These are phyloP conservation scores for Stegodyphus dumicola DNA, from an alignment of 1,140 invertebrate genomes.

Conservation along the genomic window DNA sequence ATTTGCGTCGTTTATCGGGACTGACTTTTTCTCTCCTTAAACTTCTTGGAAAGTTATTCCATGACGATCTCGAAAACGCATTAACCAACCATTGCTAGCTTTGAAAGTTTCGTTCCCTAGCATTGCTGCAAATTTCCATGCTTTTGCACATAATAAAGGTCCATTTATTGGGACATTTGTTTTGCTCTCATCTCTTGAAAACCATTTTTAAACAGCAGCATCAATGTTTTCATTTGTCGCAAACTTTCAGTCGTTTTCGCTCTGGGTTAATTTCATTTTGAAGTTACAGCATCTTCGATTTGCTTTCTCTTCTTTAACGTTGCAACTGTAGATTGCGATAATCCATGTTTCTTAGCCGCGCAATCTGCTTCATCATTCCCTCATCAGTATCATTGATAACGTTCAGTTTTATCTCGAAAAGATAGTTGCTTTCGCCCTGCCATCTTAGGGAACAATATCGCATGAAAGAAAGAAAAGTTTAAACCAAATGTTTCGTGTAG, in stretches of 20 bases:
- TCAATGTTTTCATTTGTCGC: too few species aligned
- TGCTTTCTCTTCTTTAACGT: neutral
- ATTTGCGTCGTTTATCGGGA: neutral
- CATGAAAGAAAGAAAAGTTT: too few species aligned
- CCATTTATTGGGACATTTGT: slow-evolving; percentile 16
- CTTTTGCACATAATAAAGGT: slow-evolving; percentile 4
- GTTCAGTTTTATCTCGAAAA: too few species aligned
- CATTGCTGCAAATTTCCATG: slow-evolving; percentile 12
- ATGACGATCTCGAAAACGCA: slow-evolving; percentile 15
- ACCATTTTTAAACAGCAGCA: too few species aligned
- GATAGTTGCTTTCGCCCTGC: too few species aligned
- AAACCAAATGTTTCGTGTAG: too few species aligned
- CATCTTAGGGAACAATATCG: too few species aligned
- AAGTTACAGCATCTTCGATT: neutral
- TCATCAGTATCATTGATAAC: too few species aligned
- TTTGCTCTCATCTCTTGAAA: too few species aligned
- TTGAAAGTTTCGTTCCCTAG: slow-evolving; percentile 15
- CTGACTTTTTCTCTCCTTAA: slow-evolving; percentile 11
- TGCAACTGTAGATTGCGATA: neutral
- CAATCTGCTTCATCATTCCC: too few species aligned
- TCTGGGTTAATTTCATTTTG: neutral
- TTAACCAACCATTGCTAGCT: slow-evolving; percentile 15
- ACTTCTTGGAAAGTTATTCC: slow-evolving; percentile 18
- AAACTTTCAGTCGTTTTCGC: too few species aligned
- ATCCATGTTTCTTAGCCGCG: neutral